Conservation (phyloP, 2,113 vertebrate species). For the Coturnix japonica region DNA sequence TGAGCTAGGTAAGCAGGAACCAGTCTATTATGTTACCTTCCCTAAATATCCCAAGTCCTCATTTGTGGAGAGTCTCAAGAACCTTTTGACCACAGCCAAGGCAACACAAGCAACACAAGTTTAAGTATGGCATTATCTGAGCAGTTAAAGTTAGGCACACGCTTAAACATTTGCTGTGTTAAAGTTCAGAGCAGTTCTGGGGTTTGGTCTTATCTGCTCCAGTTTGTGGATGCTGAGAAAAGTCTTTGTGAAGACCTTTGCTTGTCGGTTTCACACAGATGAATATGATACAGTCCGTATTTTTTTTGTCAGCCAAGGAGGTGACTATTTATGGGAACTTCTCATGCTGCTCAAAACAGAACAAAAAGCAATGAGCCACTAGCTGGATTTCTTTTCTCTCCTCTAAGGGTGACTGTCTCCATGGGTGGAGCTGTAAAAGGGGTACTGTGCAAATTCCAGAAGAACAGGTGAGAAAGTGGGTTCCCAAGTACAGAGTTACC, state of each 20-base stretch:
- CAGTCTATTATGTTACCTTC: not conserved
- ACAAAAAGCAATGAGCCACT: not conserved
- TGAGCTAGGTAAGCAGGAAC: slow-evolving; percentile 25
- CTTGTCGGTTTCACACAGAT: not conserved
- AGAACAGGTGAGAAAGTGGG: not conserved
- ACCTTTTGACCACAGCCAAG: not conserved
- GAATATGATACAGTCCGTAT: not conserved
- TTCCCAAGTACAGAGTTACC: not conserved
- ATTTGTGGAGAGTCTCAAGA: not conserved
- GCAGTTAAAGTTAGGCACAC: not conserved
- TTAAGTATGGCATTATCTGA: slow-evolving; percentile 12
- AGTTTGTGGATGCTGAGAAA: not conserved
- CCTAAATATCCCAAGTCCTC: not conserved
- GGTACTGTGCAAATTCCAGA: not conserved
- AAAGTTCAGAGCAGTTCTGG: not conserved
- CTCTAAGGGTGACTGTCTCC: not conserved
- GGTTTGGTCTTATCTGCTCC: not conserved
- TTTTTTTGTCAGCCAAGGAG: not conserved
- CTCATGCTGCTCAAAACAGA: not conserved
- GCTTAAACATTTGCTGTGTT: not conserved
- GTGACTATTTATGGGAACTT: not conserved
- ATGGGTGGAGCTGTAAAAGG: not conserved
- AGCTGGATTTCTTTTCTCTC: not conserved
- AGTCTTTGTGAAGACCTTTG: not conserved
- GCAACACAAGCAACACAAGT: not conserved